phyloP scores from a whole-genome alignment of 2,888 invertebrate species.

The Hydrotaea diabolus region DNA sequence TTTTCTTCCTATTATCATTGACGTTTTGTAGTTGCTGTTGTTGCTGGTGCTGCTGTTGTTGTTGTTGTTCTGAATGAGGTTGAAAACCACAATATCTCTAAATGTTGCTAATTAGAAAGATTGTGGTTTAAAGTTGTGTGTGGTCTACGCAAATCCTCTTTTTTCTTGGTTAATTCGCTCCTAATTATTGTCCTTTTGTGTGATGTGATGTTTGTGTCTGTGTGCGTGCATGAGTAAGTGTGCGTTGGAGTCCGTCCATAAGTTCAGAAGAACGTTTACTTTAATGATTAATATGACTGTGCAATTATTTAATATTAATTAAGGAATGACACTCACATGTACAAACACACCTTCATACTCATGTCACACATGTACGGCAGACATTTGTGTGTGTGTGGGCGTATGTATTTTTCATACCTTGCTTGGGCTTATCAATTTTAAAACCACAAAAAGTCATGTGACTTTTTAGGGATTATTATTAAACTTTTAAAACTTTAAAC shows the following conservation, averaged over 20 bases:
- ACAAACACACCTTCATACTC: background rate
- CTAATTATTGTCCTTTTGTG: background rate
- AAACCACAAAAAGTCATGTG: conserved; percentile 12
- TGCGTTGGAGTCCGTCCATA: background rate
- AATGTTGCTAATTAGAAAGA: conserved; percentile 52
- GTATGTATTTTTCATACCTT: background rate
- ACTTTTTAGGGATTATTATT: background rate
- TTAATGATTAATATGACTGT: background rate
- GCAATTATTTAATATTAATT: conserved; percentile 27
- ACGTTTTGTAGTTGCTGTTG: too few species aligned
- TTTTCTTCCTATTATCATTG: background rate
- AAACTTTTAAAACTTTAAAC: too few species aligned
- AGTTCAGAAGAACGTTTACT: background rate
- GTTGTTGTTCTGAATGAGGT: background rate
- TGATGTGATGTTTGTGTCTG: background rate
- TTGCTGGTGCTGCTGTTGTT: background rate
- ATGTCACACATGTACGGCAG: background rate
- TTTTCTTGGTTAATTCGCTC: background rate
- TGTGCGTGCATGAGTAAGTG: background rate
- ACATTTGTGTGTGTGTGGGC: background rate
- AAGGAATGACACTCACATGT: background rate
- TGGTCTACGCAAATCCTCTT: background rate
- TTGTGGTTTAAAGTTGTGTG: conserved; percentile 46
- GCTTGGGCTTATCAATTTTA: background rate
- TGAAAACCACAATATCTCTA: conserved; percentile 41